phyloP scores from a whole-genome alignment of 2,113 vertebrate genomes.

The Climacteris rufus region DNA sequence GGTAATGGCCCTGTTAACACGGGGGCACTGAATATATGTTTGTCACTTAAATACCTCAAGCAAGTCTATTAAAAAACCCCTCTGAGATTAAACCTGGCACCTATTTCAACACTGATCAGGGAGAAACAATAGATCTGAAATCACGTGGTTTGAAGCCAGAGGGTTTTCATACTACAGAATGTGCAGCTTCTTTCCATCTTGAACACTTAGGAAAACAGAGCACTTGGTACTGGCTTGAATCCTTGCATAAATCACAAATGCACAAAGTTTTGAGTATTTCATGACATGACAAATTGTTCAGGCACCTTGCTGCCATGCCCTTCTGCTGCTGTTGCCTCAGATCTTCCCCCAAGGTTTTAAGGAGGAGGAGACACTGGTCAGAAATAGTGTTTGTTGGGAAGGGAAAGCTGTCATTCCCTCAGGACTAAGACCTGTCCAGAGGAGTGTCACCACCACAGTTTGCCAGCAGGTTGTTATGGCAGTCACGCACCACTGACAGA shows the following conservation, averaged over 20 bases:
- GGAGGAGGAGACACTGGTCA: not conserved
- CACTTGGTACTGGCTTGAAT: not conserved
- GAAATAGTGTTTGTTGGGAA: not conserved
- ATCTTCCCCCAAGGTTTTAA: not conserved
- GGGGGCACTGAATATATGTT: slow-evolving; percentile 22
- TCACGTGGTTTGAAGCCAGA: not conserved
- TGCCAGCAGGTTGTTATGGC: not conserved
- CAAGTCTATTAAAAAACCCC: not conserved
- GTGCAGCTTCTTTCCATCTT: not conserved
- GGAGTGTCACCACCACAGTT: not conserved
- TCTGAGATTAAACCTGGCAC: slow-evolving; percentile 7
- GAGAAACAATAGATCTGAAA: not conserved
- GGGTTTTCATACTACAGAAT: not conserved
- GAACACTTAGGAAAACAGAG: not conserved
- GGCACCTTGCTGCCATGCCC: not conserved
- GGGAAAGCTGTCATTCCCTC: not conserved
- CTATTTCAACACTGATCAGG: not conserved
- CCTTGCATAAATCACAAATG: not conserved
- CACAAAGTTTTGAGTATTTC: not conserved
- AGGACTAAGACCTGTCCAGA: not conserved
- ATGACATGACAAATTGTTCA: not conserved
- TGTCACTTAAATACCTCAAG: slow-evolving; percentile 30
- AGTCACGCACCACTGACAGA: not conserved
- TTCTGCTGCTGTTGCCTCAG: not conserved
- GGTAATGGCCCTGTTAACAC: slow-evolving; percentile 23